Evolutionary conservation across 2,888 invertebrate species (phyloP).

Genomic region (Sphecodes monilicornis): DNA sequence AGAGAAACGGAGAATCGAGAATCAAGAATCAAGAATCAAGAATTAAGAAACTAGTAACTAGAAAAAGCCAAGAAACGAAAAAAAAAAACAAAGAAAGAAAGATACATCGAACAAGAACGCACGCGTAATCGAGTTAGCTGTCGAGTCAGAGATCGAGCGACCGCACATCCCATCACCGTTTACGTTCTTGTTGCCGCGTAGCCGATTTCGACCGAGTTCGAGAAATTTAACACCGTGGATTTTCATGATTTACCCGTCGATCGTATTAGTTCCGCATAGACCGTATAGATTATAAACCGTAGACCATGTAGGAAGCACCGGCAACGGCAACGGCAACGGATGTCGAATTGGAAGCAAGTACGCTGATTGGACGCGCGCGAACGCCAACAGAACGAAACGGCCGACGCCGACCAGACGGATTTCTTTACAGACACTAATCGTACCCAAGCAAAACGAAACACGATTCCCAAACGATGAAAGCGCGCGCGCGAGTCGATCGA

Average conservation of each 20-base stretch:
- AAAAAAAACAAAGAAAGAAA: slow-evolving; percentile 33
- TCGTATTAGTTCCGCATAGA: not conserved
- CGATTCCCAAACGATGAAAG: slow-evolving; percentile 53
- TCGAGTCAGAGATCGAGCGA: slow-evolving; percentile 63
- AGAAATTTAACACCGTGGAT: not conserved
- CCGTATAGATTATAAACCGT: not conserved
- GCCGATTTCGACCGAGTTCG: not conserved
- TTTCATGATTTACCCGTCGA: not conserved
- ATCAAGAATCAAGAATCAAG: slow-evolving; percentile 19
- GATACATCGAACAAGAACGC: slow-evolving; percentile 11
- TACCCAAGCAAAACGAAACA: slow-evolving; percentile 24
- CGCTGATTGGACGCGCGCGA: too few relatives aligned
- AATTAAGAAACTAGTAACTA: slow-evolving; percentile 33
- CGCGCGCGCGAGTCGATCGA: slow-evolving; percentile 58
- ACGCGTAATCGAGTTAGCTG: slow-evolving; percentile 51
- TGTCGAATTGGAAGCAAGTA: not conserved
- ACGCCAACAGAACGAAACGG: slow-evolving; percentile 2
- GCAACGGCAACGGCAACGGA: not conserved
- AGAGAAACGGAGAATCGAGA: slow-evolving; percentile 37
- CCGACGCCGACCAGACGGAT: not conserved
- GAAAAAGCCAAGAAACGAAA: slow-evolving; percentile 9
- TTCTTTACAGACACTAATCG: not conserved
- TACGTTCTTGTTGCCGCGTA: slow-evolving; percentile 11
- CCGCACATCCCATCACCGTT: slow-evolving; percentile 70
- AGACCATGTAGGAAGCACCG: not conserved